These are phyloP conservation scores for Phrynocephalus vlangalii DNA, from an alignment of 2,797 vertebrate species.

Conservation along the genomic window DNA sequence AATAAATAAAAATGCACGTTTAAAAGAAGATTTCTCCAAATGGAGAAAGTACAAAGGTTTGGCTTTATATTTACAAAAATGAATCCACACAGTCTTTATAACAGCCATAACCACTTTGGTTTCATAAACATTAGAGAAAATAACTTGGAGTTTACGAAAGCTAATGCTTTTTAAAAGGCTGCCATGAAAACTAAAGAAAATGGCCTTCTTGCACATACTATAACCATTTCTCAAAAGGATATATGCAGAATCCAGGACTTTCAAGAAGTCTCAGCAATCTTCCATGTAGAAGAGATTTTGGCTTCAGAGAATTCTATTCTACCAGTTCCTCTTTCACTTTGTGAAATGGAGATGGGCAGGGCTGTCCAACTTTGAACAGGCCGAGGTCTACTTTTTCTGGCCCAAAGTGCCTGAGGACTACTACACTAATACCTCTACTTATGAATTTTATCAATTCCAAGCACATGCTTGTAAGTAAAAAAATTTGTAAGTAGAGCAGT, in stretches of 20 bases:
- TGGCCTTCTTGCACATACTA: conserved; percentile 51
- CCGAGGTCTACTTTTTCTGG: too few relatives aligned
- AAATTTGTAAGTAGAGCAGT: too few relatives aligned
- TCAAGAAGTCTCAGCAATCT: conserved; percentile 61
- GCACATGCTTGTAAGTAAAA: too few relatives aligned
- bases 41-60: conserved; percentile 72
- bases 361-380: too few relatives aligned
- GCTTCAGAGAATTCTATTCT: conserved; percentile 32
- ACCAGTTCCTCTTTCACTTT: conserved; percentile 46
- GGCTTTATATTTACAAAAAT: conserved; percentile 71
- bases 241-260: conserved; percentile 58
- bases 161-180: conserved; percentile 57
- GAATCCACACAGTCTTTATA: conserved; percentile 68
- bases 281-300: conserved; percentile 53
- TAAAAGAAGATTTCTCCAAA: conserved; percentile 78
- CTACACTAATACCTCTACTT: too few relatives aligned
- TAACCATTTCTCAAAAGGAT: conserved; percentile 59
- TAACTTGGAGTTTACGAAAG: conserved; percentile 57
- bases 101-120: conserved; percentile 80
- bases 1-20: conserved; percentile 80
- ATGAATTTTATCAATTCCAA: too few relatives aligned
- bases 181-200: conserved; percentile 58
- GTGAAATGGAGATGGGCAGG: not conserved
- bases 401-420: too few relatives aligned
- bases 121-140: conserved; percentile 72